These are phyloP conservation scores for Tricholaema leucomelas DNA, from an alignment of 2,113 vertebrate species.

Conservation along the genomic window DNA sequence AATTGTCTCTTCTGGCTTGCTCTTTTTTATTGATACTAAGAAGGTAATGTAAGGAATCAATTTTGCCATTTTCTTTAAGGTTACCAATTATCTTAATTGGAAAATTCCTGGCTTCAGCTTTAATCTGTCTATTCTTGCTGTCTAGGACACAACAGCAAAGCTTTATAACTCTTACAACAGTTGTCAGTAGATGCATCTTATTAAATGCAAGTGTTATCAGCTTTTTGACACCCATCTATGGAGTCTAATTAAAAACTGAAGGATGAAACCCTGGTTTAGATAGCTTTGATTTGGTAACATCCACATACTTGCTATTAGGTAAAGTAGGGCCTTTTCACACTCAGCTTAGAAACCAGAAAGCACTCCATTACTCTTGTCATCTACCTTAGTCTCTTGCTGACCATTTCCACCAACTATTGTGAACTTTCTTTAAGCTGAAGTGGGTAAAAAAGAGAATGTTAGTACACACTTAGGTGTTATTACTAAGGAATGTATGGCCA, in stretches of 20 bases:
- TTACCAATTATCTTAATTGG: neutral
- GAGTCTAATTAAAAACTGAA: neutral
- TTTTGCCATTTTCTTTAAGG: neutral
- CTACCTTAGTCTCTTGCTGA: neutral
- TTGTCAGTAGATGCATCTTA: neutral
- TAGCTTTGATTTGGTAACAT: neutral
- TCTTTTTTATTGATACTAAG: neutral
- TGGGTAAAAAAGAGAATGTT: neutral
- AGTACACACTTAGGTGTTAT: neutral
- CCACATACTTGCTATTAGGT: neutral
- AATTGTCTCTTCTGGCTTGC: neutral
- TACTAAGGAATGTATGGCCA: neutral
- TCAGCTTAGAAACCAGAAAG: neutral
- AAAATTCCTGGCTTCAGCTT: neutral
- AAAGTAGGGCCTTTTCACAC: neutral
- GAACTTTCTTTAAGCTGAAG: neutral
- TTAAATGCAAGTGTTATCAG: neutral
- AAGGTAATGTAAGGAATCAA: neutral
- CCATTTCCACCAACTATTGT: neutral
- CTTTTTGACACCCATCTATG: neutral
- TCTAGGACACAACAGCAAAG: neutral
- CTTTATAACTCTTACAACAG: neutral
- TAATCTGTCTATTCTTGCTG: slow-evolving; percentile 27
- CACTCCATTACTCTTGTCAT: neutral
- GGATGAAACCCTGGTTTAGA: neutral